Evolutionary conservation across 1,140 invertebrate genomes (phyloP).

Genomic region (Diuraphis noxia): DNA sequence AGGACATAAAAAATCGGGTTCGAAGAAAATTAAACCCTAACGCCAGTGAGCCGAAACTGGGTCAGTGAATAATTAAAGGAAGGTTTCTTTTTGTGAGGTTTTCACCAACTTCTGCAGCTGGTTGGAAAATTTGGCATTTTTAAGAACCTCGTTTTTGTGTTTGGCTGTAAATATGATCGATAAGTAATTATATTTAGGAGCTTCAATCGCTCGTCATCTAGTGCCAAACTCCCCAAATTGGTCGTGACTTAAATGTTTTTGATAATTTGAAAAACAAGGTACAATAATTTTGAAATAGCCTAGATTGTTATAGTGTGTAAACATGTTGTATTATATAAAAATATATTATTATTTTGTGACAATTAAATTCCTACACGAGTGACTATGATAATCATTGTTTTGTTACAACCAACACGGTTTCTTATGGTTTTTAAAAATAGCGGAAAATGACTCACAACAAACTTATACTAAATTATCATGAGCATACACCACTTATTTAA

Average conservation of each 20-base stretch:
- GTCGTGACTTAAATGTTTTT: neutral
- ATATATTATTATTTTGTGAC: neutral
- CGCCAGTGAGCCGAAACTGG: neutral
- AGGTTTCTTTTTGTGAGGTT: slow-evolving; percentile 25
- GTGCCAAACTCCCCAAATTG: slow-evolving; percentile 20
- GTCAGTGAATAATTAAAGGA: slow-evolving; percentile 40
- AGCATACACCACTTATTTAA: neutral
- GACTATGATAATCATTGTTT: neutral
- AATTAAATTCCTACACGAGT: neutral
- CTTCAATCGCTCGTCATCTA: neutral
- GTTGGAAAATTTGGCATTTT: neutral
- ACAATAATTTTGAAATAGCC: neutral
- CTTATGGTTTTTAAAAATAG: neutral
- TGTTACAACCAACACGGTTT: neutral
- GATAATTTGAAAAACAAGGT: neutral
- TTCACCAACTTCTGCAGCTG: neutral
- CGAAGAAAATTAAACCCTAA: neutral
- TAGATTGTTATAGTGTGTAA: neutral
- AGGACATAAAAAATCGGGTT: neutral
- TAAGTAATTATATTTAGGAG: neutral
- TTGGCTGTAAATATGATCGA: neutral
- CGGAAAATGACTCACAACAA: neutral
- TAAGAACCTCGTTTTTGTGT: neutral
- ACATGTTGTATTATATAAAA: neutral
- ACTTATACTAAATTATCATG: neutral